Evolutionary conservation across 1,140 invertebrate genomes (phyloP), one percentile per base, ranked within the genome.

Genomic region (Drosophila sucinea): DNA sequence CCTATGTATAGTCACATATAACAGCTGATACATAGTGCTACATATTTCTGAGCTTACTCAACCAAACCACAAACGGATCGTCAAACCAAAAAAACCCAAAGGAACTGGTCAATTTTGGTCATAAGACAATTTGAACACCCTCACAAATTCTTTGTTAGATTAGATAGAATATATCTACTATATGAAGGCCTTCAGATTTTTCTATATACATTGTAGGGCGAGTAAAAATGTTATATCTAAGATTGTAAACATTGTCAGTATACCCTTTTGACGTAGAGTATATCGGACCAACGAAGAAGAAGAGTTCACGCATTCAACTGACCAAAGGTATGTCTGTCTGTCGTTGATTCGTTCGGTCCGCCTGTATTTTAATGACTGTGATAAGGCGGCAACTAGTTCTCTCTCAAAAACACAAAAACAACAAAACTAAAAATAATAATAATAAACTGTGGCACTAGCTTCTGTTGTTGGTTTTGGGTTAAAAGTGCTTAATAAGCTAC

Each of bases 321-420:
- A 51, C 44, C 44, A 58, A 58, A 35, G 33, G 32, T 58, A 25
- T 58, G 32, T 30, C 30, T 3, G 10, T 55, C 55, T 57, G n/a
- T 57, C n/a, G n/a, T 10, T 23, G 6, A 17, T 56, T 33, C 30
- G 10, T 54, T 23, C 63, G 67, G 25, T 40, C n/a, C 33, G 56
- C 60, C 70, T 68, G 33, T 73, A 30, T 41, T n/a, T 66, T 62
- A 84, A 77, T 77, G 81, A 70, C 63, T 51, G 38, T 74, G 81
- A 84, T 84, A 85, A 84, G 73, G 67, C 73, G 77, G 67, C 73
- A 85, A 84, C 81, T 85, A 85, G 77, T 85, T 83, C 67, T 67
- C 35, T 38, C 35, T 38, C 30, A 56, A 27, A 51, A 64, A 41
- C 54, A 44, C 44, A 69, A 69, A 55, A 72, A 30, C 70, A 60